These are phyloP conservation scores for Tinea semifulvella DNA, from an alignment of 2,888 invertebrate species.

Conservation along the genomic window DNA sequence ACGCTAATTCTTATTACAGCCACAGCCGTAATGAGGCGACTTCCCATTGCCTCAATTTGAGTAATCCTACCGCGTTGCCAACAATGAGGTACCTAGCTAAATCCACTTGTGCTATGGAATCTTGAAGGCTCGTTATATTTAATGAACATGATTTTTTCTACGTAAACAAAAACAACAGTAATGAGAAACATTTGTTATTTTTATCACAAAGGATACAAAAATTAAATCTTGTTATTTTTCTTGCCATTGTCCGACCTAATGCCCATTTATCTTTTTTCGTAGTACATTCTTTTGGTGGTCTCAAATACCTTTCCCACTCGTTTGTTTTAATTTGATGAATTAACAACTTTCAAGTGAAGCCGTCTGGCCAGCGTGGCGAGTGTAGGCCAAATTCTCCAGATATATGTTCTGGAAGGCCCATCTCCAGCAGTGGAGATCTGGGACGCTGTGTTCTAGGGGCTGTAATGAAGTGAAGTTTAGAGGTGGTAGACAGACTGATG, in stretches of 20 bases:
- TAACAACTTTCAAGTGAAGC: too few relatives aligned
- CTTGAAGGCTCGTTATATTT: neutral
- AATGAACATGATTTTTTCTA: neutral
- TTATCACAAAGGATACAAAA: neutral
- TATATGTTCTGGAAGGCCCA: too few relatives aligned
- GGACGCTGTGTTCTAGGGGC: too few relatives aligned
- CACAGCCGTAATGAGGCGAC: neutral
- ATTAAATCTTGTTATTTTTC: conserved; percentile 1
- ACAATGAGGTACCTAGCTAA: neutral
- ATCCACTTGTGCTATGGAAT: neutral
- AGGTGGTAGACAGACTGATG: too few relatives aligned
- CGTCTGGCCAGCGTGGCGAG: too few relatives aligned
- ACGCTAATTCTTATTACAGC: too few relatives aligned
- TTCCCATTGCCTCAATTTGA: neutral
- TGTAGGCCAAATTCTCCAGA: too few relatives aligned
- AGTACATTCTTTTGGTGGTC: too few relatives aligned
- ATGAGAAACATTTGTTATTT: conserved; percentile 10
- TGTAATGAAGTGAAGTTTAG: too few relatives aligned
- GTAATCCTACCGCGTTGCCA: neutral
- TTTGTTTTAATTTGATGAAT: too few relatives aligned
- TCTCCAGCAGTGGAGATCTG: too few relatives aligned
- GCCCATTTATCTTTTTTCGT: neutral
- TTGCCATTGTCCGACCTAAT: neutral
- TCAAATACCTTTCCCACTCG: too few relatives aligned
- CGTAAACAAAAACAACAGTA: neutral